phyloP scores from a whole-genome alignment of 2,797 vertebrate species.

The Myiotriccus ornatus region DNA sequence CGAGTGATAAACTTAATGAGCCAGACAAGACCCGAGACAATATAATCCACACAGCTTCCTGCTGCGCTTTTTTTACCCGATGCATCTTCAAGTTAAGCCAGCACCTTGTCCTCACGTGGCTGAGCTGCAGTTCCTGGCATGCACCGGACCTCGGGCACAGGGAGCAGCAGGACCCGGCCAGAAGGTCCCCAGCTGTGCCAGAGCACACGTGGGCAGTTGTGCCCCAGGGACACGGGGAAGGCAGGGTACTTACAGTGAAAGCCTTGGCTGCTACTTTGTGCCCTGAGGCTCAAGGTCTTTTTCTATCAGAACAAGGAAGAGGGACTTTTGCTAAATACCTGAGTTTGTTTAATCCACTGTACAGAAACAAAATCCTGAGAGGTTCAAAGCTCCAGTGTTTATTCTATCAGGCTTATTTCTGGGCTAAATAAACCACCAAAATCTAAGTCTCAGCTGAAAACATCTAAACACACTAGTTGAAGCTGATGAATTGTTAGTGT shows the following conservation, averaged over 20 bases:
- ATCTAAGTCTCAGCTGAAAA: not conserved
- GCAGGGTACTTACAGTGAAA: not conserved
- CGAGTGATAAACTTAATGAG: not conserved
- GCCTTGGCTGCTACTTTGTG: not conserved
- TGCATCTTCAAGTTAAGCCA: not conserved
- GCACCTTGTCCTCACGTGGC: not conserved
- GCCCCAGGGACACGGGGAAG: not conserved
- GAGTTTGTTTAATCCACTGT: not conserved
- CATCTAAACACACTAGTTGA: not conserved
- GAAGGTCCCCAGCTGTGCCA: not conserved
- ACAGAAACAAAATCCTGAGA: constrained; percentile 13
- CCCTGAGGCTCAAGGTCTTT: not conserved
- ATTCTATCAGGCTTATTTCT: constrained; percentile 18
- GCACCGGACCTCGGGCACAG: accelerated
- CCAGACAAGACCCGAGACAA: not conserved
- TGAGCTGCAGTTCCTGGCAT: accelerated
- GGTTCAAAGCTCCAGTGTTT: constrained; percentile 26
- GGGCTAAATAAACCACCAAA: constrained; percentile 18
- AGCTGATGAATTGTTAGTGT: not conserved
- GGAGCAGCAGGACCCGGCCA: not conserved
- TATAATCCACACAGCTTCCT: not conserved
- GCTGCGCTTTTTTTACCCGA: not conserved
- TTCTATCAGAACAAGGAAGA: not conserved
- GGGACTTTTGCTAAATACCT: not conserved
- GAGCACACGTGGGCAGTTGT: accelerated